These are phyloP conservation scores for Drosophila kohkoa DNA, from an alignment of 1,140 invertebrate genomes.

Conservation along the genomic window DNA sequence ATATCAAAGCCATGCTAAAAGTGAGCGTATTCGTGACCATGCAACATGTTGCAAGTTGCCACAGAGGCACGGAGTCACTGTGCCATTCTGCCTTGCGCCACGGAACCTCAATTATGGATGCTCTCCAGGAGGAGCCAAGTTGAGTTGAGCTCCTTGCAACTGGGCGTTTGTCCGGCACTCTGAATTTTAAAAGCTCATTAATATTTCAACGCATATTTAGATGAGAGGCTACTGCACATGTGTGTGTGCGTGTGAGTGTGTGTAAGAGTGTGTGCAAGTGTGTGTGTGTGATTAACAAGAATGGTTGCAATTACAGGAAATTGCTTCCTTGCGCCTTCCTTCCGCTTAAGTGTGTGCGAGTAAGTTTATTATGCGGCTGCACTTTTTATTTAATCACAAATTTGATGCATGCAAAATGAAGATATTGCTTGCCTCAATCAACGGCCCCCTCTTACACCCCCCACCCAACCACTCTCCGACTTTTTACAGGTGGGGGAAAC, in stretches of 20 bases:
- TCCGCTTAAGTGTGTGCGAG: conserved; percentile 30
- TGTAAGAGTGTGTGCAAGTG: conserved; percentile 38
- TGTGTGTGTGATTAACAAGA: conserved; percentile 80
- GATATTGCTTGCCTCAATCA: conserved; percentile 68
- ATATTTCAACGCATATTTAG: conserved; percentile 80
- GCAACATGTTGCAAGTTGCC: background rate
- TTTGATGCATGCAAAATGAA: conserved; percentile 80
- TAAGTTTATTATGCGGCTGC: conserved; percentile 68
- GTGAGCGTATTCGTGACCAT: conserved; percentile 21
- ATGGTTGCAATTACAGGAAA: conserved; percentile 82
- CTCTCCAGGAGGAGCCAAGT: conserved; percentile 12
- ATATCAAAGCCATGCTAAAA: conserved; percentile 8
- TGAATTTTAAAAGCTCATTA: conserved; percentile 71
- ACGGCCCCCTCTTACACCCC: conserved; percentile 13
- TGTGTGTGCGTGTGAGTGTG: conserved; percentile 25
- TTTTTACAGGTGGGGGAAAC: conserved; percentile 18
- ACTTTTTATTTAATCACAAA: conserved; percentile 81
- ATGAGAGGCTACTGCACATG: conserved; percentile 58
- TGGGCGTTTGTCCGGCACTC: conserved; percentile 29
- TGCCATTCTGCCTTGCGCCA: conserved; percentile 5
- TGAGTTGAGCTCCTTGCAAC: conserved; percentile 7
- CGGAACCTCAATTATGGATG: conserved; percentile 57
- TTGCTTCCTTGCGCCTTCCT: conserved; percentile 84
- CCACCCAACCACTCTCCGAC: background rate
- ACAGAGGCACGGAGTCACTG: conserved; percentile 9